Evolutionary conservation across 2,888 invertebrate species (phyloP), one percentile per base, ranked within the genome.

Genomic region (Villa cingulata): DNA sequence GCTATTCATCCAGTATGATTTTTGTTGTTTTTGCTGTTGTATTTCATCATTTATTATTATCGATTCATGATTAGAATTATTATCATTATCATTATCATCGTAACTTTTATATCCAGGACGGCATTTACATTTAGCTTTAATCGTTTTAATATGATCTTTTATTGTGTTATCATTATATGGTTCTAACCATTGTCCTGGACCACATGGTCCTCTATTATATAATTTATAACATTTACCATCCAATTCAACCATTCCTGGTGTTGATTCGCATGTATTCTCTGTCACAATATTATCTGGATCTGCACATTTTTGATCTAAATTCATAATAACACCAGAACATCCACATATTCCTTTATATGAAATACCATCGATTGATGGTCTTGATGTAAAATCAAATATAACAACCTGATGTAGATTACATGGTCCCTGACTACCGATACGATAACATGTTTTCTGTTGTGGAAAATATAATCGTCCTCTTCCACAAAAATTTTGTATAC

Each of bases 321-420:
- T 65, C 43, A 57, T 69, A 4, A 70, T 60, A 15, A 68, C 63
- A 1, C 66, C 72, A 1, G 76, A 74, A 59, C 88, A 88, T 10
- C 81, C 81, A 58, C 89, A 89, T 42, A 84, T 76, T 1, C 88
- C 89, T 56, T 86, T 84, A 63, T 86, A 86, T 41, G 86, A 84
- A 40, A 87, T 75, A 0, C 87, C 88, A 58, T 87, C 86, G 2
- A 86, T 60, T 0, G 86, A 84, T 0, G 86, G 85, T 2, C 85
- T 69, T 0, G 83, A 80, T 18, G 80, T 81, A 58, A 86, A 83
- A 68, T 89, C 88, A 62, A 86, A 89, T 0, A 86, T 78, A 4
- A 89, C 81, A 10, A 87, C 77, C 60, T 83, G 80, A 2, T 83
- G 80, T 7, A 70, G 64, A 0, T 76, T 72, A 56, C 89, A 89